Evolutionary conservation across 2,797 vertebrate genomes (phyloP), one percentile per base, ranked within the genome.

Genomic region (Babyrousa celebensis): DNA sequence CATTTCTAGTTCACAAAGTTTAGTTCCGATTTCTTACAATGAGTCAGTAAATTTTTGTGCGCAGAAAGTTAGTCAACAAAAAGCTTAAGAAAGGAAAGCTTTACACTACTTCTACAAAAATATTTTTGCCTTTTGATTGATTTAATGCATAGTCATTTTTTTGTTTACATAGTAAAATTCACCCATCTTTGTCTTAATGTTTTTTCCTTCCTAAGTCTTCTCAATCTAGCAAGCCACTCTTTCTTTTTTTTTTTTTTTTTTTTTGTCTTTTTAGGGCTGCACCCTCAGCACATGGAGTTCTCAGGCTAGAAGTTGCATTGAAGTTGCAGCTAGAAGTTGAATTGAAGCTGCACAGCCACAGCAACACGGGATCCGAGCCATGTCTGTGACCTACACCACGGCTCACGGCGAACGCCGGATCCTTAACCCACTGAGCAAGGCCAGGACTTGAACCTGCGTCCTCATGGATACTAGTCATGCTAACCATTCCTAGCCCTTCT

Each of bases 31-130:
- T 78, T 65, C 91, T 86, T 70, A 79, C 5, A 63, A 12, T 78
- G 80, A 74, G 56, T 56, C 65, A 32, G 25, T 40, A 25, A 58
- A 74, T 94, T 83, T 67, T 85, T 86, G 54, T 74, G 75, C 86
- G 71, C 62, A 80, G 78, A 32, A 79, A 80, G 40, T 10, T 36
- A 17, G 29, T 70, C 32, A 63, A 72, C 21, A 25, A 83, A 93
- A 88, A 54, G 36, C 27, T 58, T 93, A 40, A 29, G 63, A 95
- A 70, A 83, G 36, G 43, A 95, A 85, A 87, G 68, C 62, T 82
- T 85, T 65, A 63, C 43, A 67, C 58, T 58, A 56, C 48, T 32
- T 89, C 71, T n/a, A 1, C 27, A 91, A 91, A 20, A 5, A 5
- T 56, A 36, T 36, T 36, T 36, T 74, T 71, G 60, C 52, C 63